Evolutionary conservation across 1,140 invertebrate species (phyloP), one percentile per base, ranked within the genome.

Genomic region (Conus betulinus): DNA sequence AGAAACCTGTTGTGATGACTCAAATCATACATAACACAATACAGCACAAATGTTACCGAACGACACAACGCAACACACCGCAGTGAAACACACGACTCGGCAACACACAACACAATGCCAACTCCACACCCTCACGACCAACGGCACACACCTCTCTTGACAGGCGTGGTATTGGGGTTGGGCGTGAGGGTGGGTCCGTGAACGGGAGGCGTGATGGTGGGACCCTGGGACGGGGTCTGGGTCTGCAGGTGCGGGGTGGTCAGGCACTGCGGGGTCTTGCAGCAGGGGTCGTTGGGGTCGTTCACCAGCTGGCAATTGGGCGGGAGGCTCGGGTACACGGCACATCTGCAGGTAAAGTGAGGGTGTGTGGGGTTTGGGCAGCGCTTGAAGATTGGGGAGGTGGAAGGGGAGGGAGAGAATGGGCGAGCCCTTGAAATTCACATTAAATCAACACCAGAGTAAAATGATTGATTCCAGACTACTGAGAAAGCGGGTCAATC

Each of bases 281-380:
- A 92, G 89, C 92, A 92, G 0, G 88, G 79, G 85, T 92, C 85
- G 1, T 55, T 85, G 78, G 91, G 91, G 79, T 92, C 92, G 23
- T 85, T 71, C 23, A 90, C 87, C 57, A 92, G 88, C 17, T 84
- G 89, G 63, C 92, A 92, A 78, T 91, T 74, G 11, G 89, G 83
- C 10, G 92, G 92, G 7, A 91, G 87, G 74, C 88, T 88, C 3
- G 87, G 87, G 88, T 91, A 92, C 20, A 89, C 51, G 17, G 84
- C 57, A 74, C 92, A 92, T 86, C 93, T 93, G 87, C 88, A 76
- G 57, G 17, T 7, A 60, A 17, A 60, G 57, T 10, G 57, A 60
- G 57, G 17, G 57, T 10, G 57, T 10, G 67, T 5, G 67, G 67
- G 67, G 67, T 71, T 5, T 7, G 20, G 67, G 20, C 15, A 71